Evolutionary conservation across 1,140 invertebrate genomes (phyloP).

Genomic region (Diorhabda elongata): DNA sequence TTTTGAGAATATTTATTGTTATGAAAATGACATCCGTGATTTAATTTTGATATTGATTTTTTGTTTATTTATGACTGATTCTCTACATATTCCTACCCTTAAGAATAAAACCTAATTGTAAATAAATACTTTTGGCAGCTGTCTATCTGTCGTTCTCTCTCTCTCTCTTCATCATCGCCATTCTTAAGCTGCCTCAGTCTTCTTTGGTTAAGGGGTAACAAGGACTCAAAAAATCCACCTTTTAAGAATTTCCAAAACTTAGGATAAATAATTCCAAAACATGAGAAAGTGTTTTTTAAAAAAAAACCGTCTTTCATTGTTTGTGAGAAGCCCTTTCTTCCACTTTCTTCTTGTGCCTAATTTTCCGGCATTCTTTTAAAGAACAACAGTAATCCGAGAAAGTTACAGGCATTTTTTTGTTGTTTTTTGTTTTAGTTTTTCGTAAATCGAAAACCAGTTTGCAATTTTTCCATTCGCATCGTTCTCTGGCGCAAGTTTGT

Average conservation of each 20-base stretch:
- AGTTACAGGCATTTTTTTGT: slow-evolving; percentile 22
- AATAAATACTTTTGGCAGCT: slow-evolving; percentile 42
- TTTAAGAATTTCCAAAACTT: slow-evolving; percentile 24
- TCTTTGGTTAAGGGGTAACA: slow-evolving; percentile 46
- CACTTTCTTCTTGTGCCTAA: slow-evolving; percentile 29
- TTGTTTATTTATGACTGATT: slow-evolving; percentile 4
- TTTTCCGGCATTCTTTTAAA: slow-evolving; percentile 37
- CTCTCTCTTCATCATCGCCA: slow-evolving; percentile 25
- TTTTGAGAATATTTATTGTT: too few species aligned
- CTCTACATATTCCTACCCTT: slow-evolving; percentile 12
- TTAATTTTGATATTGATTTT: too few species aligned
- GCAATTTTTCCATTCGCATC: slow-evolving; percentile 71
- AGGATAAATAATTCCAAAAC: neutral
- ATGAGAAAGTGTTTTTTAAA: slow-evolving; percentile 4
- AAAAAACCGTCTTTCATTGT: slow-evolving; percentile 2
- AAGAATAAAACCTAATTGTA: slow-evolving; percentile 22
- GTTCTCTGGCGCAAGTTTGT: slow-evolving; percentile 71
- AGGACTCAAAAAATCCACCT: slow-evolving; percentile 28
- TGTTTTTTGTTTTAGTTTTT: slow-evolving; percentile 25
- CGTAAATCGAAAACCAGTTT: slow-evolving; percentile 35
- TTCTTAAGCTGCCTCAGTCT: slow-evolving; percentile 43
- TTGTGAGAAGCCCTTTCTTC: slow-evolving; percentile 10
- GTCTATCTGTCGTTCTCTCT: slow-evolving; percentile 25
- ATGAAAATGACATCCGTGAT: too few species aligned
- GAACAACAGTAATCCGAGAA: slow-evolving; percentile 38